Percentiles rank a stretch among this genome's conserved stretches.
These are phyloP conservation scores for Platyrinchus mystaceus DNA, from an alignment of 2,797 vertebrate species.

Conservation along the genomic window DNA sequence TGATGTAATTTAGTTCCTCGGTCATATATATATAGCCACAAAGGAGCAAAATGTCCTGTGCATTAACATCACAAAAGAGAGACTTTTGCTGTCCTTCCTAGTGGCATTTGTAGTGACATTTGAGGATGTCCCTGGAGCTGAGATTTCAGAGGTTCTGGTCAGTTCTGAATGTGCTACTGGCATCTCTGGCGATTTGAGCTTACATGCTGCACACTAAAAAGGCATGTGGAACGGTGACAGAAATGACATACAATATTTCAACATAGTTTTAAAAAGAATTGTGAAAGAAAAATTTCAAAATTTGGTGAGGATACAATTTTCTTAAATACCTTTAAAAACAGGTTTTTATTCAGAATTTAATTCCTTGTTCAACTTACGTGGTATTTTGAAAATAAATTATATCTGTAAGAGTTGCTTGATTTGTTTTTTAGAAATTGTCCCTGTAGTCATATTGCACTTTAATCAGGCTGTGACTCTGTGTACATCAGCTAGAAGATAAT, in stretches of 20 bases:
- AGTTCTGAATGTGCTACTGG: not conserved
- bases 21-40: not conserved
- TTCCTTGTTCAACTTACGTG: not conserved
- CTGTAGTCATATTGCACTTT: conserved; percentile 7
- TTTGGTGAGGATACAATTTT: not conserved
- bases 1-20: not conserved
- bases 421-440: conserved; percentile 17
- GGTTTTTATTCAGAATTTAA: not conserved
- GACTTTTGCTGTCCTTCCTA: not conserved
- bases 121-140: not conserved
- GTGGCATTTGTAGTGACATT: not conserved
- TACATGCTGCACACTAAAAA: not conserved
- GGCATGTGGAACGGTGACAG: not conserved
- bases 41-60: not conserved
- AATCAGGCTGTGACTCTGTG: not conserved
- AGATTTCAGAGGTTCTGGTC: not conserved
- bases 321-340: not conserved
- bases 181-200: not conserved
- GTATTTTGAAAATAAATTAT: conserved; percentile 21
- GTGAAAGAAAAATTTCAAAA: not conserved
- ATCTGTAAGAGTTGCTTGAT: not conserved
- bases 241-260: not conserved
- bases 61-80: not conserved
- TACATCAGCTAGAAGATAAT: not conserved
- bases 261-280: not conserved